Conservation (phyloP, 2,113 vertebrate species). For the Chaetodon auriga region DNA sequence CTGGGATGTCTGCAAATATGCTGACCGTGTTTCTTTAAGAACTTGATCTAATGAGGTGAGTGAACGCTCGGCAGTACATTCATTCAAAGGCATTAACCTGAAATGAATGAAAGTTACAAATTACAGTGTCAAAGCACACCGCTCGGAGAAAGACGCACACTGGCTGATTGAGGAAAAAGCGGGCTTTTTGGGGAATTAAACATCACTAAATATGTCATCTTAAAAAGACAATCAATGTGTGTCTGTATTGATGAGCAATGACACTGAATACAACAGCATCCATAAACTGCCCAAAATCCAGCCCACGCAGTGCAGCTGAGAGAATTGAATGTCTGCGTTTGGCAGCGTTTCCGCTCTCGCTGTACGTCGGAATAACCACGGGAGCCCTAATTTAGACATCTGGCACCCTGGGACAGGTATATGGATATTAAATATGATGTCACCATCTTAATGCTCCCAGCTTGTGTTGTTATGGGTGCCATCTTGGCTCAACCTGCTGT, state of each 20-base stretch:
- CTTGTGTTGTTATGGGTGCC: background rate
- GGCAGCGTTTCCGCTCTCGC: background rate
- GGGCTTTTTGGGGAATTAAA: no score
- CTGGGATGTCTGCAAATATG: background rate
- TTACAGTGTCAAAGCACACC: no score
- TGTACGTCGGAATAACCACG: background rate
- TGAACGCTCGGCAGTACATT: no score
- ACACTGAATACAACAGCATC: background rate
- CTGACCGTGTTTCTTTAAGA: background rate
- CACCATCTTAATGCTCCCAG: constrained; percentile 10
- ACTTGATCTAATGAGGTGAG: no score
- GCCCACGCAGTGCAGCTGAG: background rate
- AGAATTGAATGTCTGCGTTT: background rate
- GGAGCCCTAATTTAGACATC: background rate
- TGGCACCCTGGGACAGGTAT: background rate
- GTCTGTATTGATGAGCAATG: background rate
- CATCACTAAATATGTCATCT: no score
- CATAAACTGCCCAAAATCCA: background rate
- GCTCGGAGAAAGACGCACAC: no score
- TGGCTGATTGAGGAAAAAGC: no score
- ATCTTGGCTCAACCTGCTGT: constrained; percentile 29
- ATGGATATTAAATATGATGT: constrained; percentile 39
- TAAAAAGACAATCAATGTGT: no score
- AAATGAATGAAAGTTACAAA: no score
- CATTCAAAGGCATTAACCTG: no score